These are phyloP conservation scores for Sebastes matsubarae DNA, from an alignment of 2,797 vertebrate species.

Conservation along the genomic window DNA sequence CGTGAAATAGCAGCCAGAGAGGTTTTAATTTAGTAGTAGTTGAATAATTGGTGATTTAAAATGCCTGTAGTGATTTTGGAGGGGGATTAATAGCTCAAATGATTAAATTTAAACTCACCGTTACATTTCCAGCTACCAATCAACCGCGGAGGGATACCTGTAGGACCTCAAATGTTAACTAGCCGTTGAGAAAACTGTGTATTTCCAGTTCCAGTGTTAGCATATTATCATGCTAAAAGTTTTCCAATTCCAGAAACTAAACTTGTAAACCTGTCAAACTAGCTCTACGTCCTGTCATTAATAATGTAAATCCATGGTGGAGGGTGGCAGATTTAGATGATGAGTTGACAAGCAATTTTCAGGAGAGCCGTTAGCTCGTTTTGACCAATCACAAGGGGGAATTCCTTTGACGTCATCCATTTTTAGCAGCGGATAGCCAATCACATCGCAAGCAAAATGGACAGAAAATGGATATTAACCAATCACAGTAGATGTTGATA, in stretches of 20 bases:
- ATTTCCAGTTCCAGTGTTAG: too few species aligned
- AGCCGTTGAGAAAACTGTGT: too few species aligned
- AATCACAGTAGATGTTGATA: background rate
- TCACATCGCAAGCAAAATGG: background rate
- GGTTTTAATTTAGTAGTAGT: too few species aligned
- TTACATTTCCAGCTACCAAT: background rate
- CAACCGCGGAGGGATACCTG: background rate
- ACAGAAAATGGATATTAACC: background rate
- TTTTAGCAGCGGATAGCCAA: background rate
- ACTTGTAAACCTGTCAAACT: background rate
- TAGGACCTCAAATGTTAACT: background rate
- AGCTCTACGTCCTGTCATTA: background rate
- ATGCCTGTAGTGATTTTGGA: too few species aligned
- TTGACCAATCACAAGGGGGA: background rate
- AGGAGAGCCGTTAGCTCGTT: background rate
- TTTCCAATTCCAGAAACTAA: background rate
- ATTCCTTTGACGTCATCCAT: background rate
- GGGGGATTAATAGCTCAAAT: background rate
- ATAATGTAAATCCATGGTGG: too few species aligned
- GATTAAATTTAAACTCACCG: background rate
- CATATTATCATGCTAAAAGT: background rate
- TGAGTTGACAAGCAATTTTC: background rate
- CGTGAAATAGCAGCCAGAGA: rapidly evolving
- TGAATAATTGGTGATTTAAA: too few species aligned
- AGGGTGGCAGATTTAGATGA: background rate